Evolutionary conservation across 2,888 invertebrate species (phyloP).

Genomic region (Chrysina gloriosa): DNA sequence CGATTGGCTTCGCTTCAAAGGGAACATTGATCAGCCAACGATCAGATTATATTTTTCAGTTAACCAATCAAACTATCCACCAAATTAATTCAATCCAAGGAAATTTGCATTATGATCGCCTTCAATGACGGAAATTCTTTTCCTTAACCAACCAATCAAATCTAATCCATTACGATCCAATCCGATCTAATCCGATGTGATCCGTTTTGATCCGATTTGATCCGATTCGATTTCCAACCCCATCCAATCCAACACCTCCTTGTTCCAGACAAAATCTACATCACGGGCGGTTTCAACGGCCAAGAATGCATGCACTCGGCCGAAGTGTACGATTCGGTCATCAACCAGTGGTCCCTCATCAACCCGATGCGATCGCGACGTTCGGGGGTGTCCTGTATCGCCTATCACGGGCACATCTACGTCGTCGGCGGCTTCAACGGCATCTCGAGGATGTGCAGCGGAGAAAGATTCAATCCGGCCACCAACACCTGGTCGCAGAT

Average conservation of each 20-base stretch:
- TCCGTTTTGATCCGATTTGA: too few relatives aligned
- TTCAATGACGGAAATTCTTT: too few relatives aligned
- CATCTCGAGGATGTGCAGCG: constrained; percentile 88
- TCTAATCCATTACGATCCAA: too few relatives aligned
- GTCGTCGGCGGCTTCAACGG: constrained; percentile 94
- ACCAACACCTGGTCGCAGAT: constrained; percentile 85
- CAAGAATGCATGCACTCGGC: constrained; percentile 88
- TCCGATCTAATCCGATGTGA: too few relatives aligned
- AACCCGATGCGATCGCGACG: constrained; percentile 86
- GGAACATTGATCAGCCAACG: too few relatives aligned
- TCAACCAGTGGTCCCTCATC: constrained; percentile 86
- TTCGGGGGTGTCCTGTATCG: constrained; percentile 91
- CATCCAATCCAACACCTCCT: not conserved
- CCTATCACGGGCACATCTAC: constrained; percentile 82
- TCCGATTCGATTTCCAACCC: too few relatives aligned
- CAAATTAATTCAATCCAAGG: too few relatives aligned
- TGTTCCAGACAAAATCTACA: constrained; percentile 77
- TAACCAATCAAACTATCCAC: too few relatives aligned
- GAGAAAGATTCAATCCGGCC: constrained; percentile 85
- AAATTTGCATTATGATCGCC: too few relatives aligned
- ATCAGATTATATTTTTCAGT: too few relatives aligned
- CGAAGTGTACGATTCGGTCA: constrained; percentile 82
- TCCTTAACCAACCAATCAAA: too few relatives aligned
- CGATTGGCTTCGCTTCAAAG: too few relatives aligned
- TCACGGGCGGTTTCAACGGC: constrained; percentile 92